phyloP scores from a whole-genome alignment of 2,888 invertebrate species.

The Pseudoips prasinana region DNA sequence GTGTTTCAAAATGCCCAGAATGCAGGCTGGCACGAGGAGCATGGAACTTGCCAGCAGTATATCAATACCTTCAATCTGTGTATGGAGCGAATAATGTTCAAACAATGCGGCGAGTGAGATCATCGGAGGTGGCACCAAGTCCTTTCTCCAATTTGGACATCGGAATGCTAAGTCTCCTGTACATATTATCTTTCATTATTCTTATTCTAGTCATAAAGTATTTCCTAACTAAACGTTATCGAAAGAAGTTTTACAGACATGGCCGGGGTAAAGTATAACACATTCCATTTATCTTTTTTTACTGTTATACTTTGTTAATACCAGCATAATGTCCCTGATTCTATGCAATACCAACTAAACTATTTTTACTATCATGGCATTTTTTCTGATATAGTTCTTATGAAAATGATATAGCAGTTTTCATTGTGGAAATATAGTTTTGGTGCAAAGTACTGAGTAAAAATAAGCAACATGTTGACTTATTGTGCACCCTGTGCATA shows the following conservation, averaged over 20 bases:
- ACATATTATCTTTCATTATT: conserved; percentile 87
- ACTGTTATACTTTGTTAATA: neutral
- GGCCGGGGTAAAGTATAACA: conserved; percentile 87
- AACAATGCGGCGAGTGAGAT: conserved; percentile 37
- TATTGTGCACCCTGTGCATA: too few species aligned
- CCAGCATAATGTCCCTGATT: too few species aligned
- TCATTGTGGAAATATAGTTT: too few species aligned
- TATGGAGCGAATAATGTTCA: conserved; percentile 63
- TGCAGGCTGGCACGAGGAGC: conserved; percentile 83
- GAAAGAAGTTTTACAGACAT: conserved; percentile 88
- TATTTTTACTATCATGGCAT: too few species aligned
- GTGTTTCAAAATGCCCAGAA: conserved; percentile 82
- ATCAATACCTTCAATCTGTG: conserved; percentile 81
- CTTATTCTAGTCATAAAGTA: conserved; percentile 88
- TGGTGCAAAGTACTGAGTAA: too few species aligned
- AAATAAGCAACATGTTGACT: too few species aligned
- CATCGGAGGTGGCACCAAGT: conserved; percentile 54
- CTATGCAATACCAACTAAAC: too few species aligned
- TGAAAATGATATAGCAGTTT: too few species aligned
- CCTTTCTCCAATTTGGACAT: conserved; percentile 86
- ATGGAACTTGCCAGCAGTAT: conserved; percentile 85
- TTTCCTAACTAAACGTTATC: conserved; percentile 87
- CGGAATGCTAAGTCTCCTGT: conserved; percentile 88
- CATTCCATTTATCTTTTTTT: conserved; percentile 7
- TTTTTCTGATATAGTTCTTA: too few species aligned